Percentiles rank a stretch among this genome's conserved stretches.
Evolutionary conservation across 2,113 vertebrate genomes (phyloP).

Genomic region (Bombycilla garrulus): DNA sequence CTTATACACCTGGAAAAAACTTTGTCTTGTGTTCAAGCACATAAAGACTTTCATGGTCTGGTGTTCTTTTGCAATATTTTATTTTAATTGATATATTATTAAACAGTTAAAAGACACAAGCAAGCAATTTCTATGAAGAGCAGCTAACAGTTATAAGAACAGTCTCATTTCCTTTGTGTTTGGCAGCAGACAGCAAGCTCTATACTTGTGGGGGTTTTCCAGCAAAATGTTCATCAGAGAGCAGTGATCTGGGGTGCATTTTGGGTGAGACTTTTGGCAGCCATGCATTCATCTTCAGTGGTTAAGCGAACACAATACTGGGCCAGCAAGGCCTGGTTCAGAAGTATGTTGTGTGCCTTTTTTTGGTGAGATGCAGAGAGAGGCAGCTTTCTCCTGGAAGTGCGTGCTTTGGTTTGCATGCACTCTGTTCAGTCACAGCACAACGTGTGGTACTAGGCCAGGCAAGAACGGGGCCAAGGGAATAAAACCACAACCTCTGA

Average conservation of each 20-base stretch:
- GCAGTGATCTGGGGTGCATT: background rate
- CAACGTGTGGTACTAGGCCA: background rate
- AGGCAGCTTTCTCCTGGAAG: background rate
- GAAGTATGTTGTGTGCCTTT: fast-evolving
- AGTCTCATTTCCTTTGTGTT: background rate
- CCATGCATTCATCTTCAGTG: background rate
- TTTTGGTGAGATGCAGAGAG: fast-evolving
- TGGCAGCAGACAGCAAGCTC: slow-evolving; percentile 7
- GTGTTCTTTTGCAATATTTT: slow-evolving; percentile 5
- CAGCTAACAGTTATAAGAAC: background rate
- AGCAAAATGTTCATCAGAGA: background rate
- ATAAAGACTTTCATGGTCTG: background rate
- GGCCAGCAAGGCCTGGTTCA: background rate
- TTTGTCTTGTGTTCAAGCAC: background rate
- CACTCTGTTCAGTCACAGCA: background rate
- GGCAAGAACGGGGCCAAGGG: background rate
- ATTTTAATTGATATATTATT: slow-evolving; percentile 13
- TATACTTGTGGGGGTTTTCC: background rate
- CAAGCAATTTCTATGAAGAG: background rate
- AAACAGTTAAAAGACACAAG: background rate
- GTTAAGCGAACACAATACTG: background rate
- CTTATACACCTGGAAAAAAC: background rate
- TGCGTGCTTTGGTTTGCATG: background rate
- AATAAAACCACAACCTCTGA: background rate
- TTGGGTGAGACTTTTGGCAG: fast-evolving